These are phyloP conservation scores for Sinocyclocheilus anshuiensis DNA, from an alignment of 2,113 vertebrate species.

Conservation along the genomic window DNA sequence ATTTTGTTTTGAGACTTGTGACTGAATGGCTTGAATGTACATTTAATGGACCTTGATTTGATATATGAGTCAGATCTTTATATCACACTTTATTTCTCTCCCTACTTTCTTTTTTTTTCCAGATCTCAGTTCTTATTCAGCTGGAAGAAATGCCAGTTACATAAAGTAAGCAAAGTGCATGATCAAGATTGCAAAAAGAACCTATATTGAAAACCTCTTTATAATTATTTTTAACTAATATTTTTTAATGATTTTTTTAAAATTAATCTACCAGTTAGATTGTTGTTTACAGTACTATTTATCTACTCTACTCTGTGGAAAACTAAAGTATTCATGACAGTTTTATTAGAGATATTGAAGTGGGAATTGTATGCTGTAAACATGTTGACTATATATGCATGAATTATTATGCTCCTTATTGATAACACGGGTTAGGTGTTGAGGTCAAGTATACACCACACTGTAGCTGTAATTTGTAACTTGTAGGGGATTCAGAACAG, in stretches of 20 bases:
- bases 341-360: background rate
- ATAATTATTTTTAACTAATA: background rate
- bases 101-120: background rate
- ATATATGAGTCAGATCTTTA: conserved; percentile 12
- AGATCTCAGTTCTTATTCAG: background rate
- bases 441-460: background rate
- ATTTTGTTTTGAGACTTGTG: background rate
- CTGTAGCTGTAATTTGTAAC: background rate
- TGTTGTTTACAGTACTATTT: background rate
- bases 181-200: background rate
- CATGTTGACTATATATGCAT: too few species aligned
- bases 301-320: background rate
- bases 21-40: background rate
- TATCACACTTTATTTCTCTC: background rate
- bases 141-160: conserved; percentile 11
- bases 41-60: conserved; percentile 16
- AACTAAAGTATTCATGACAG: background rate
- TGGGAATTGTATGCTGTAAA: background rate
- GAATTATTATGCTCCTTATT: background rate
- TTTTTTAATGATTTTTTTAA: background rate
- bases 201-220: background rate
- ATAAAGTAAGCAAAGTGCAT: conserved; percentile 10
- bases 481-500: background rate
- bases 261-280: background rate
- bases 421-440: background rate